Conservation (phyloP, 2,113 vertebrate genomes). For the Cercocebus atys region DNA sequence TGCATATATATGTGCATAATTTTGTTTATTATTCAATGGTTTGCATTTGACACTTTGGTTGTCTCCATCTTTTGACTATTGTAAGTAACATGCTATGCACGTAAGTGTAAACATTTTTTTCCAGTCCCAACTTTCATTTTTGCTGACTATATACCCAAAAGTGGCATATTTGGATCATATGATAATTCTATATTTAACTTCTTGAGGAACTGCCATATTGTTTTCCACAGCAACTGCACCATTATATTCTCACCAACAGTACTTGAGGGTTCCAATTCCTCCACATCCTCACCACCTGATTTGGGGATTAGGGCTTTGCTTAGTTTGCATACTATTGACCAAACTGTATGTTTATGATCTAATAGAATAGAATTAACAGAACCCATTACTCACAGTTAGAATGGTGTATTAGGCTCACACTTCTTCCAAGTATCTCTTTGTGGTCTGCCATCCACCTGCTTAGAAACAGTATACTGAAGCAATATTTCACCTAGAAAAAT, state of each 20-base stretch:
- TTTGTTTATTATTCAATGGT: background rate
- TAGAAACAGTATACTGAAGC: background rate
- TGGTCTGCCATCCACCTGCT: background rate
- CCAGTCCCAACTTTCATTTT: background rate
- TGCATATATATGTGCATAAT: no score
- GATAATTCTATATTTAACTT: background rate
- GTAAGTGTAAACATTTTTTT: background rate
- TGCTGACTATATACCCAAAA: background rate
- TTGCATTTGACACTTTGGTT: background rate
- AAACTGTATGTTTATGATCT: background rate
- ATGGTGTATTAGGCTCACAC: background rate
- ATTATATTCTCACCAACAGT: background rate
- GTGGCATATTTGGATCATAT: background rate
- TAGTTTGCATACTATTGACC: background rate
- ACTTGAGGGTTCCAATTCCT: background rate
- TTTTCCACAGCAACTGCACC: background rate
- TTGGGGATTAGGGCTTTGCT: background rate
- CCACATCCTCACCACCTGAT: background rate
- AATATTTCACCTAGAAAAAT: background rate
- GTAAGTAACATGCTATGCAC: background rate
- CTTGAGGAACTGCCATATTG: background rate
- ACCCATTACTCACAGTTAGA: background rate
- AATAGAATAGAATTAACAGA: background rate
- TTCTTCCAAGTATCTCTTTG: background rate
- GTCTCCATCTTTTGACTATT: background rate